Evolutionary conservation across 2,888 invertebrate species (phyloP).

Genomic region (Tachina fera): DNA sequence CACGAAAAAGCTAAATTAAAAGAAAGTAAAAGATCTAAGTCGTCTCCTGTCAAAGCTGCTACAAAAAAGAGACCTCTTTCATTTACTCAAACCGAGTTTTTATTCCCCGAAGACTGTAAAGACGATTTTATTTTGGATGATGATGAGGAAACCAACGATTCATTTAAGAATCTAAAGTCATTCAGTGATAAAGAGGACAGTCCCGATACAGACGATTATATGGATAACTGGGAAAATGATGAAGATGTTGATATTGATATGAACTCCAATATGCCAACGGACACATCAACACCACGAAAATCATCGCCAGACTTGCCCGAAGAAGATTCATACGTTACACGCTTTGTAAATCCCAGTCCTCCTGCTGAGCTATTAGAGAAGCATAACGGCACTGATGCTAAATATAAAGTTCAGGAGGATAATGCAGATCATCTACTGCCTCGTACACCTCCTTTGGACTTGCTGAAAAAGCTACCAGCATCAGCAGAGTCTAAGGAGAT

Average conservation of each 20-base stretch:
- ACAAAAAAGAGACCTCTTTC: constrained; percentile 69
- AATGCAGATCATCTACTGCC: constrained; percentile 21
- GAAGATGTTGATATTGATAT: constrained; percentile 75
- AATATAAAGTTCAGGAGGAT: constrained; percentile 1
- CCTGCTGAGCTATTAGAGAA: constrained; percentile 68
- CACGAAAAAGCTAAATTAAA: background rate
- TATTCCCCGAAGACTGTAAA: constrained; percentile 71
- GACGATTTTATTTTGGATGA: constrained; percentile 56
- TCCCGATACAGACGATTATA: constrained; percentile 82
- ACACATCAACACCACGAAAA: constrained; percentile 76
- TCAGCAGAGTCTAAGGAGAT: background rate
- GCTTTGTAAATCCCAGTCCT: constrained; percentile 77
- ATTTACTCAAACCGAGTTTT: constrained; percentile 72
- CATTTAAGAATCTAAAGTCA: constrained; percentile 54
- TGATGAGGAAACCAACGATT: constrained; percentile 65
- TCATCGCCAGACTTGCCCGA: constrained; percentile 48
- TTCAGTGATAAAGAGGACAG: constrained; percentile 76
- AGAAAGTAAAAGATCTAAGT: constrained; percentile 63
- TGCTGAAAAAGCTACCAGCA: constrained; percentile 25
- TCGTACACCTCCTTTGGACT: constrained; percentile 51
- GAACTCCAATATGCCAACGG: constrained; percentile 76
- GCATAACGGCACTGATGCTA: constrained; percentile 4
- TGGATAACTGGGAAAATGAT: constrained; percentile 82
- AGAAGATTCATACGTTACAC: constrained; percentile 74
- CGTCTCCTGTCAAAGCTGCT: constrained; percentile 37